Percentiles rank a stretch among this genome's conserved stretches.
These are phyloP conservation scores for Lepidiolamprologus cunningtoni DNA, from an alignment of 2,113 vertebrate genomes.

Conservation along the genomic window DNA sequence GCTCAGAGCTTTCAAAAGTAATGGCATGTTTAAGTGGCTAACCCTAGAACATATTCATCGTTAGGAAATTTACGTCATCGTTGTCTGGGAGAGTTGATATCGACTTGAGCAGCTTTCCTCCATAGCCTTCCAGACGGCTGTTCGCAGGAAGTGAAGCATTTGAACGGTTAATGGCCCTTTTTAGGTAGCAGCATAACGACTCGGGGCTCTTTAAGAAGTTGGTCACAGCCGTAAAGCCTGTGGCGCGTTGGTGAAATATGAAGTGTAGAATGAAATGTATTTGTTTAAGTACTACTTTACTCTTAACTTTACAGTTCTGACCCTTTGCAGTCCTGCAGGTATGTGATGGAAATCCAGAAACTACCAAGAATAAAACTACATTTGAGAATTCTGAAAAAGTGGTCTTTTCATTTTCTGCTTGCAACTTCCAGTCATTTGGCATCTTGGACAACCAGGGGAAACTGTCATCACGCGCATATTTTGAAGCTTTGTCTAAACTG, in stretches of 20 bases:
- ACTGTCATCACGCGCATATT: rapidly evolving
- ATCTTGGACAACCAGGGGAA: background rate
- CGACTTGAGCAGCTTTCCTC: background rate
- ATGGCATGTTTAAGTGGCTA: constrained; percentile 54
- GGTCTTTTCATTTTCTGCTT: background rate
- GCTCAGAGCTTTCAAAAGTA: constrained; percentile 20
- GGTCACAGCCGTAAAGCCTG: background rate
- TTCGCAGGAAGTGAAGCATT: background rate
- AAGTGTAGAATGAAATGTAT: constrained; percentile 9
- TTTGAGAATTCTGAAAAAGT: constrained; percentile 20
- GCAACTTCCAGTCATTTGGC: background rate
- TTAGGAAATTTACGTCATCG: constrained; percentile 13
- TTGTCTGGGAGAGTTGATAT: background rate
- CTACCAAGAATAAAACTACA: constrained; percentile 55
- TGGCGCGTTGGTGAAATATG: background rate
- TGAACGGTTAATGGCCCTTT: background rate
- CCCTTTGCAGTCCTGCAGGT: constrained; percentile 40
- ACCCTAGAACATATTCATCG: constrained; percentile 43
- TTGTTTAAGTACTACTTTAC: constrained; percentile 23
- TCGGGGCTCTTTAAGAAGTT: background rate
- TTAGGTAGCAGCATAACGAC: background rate
- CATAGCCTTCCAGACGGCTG: constrained; percentile 8
- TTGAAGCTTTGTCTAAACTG: background rate
- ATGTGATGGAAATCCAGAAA: constrained; percentile 43
- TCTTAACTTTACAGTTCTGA: constrained; percentile 29